A percentile compares a stretch with the other conserved stretches of the same genome.
These are phyloP conservation scores for Andrena praecox DNA, from an alignment of 2,888 invertebrate genomes.

Conservation along the genomic window DNA sequence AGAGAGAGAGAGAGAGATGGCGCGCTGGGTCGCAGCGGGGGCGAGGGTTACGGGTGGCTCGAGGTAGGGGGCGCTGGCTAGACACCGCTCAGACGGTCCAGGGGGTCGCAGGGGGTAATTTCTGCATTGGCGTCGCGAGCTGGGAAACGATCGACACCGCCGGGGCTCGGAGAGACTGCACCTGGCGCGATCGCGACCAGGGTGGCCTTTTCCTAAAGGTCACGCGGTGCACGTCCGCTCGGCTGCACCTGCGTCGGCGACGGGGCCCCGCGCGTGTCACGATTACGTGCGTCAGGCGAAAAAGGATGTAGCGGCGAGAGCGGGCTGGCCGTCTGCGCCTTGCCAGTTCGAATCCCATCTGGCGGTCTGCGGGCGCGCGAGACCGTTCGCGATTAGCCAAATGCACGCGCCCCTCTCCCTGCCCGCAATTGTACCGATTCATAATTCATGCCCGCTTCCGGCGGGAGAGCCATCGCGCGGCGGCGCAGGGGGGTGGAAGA, in stretches of 20 bases:
- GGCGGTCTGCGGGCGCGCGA: slow-evolving; percentile 39
- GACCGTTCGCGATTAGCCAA: slow-evolving; percentile 51
- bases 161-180: slow-evolving; percentile 23
- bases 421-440: slow-evolving; percentile 43
- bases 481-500: not conserved
- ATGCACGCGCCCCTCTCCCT: slow-evolving; percentile 34
- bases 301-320: slow-evolving; percentile 62
- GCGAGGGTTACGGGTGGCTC: slow-evolving; percentile 79
- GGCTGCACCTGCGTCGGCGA: slow-evolving; percentile 67
- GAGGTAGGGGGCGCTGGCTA: slow-evolving; percentile 84
- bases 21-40: slow-evolving; percentile 65
- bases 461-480: not conserved
- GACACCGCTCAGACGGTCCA: slow-evolving; percentile 85
- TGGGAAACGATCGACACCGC: slow-evolving; percentile 52
- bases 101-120: slow-evolving; percentile 80
- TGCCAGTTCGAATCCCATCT: slow-evolving; percentile 60
- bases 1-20: slow-evolving; percentile 76
- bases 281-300: slow-evolving; percentile 65
- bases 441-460: slow-evolving; percentile 46
- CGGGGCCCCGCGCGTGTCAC: slow-evolving; percentile 66
- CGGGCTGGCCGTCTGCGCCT: slow-evolving; percentile 57
- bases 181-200: slow-evolving; percentile 45
- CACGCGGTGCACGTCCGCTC: slow-evolving; percentile 42
- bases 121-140: slow-evolving; percentile 77
- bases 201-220: slow-evolving; percentile 56